Conservation (phyloP, 2,888 invertebrate genomes). For the Schizotus pectinicornis region DNA sequence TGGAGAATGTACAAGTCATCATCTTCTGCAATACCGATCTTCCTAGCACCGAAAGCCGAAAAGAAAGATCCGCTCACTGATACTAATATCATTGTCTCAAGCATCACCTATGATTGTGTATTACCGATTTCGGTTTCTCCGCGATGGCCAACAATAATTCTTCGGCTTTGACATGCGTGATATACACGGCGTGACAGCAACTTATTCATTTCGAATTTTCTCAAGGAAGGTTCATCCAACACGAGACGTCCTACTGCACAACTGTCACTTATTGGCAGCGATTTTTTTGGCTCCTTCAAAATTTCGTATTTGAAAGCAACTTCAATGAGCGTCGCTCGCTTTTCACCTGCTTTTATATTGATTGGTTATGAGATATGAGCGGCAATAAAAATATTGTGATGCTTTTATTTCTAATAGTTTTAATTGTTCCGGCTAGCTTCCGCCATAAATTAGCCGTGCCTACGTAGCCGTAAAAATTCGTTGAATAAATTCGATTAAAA, state of each 20-base stretch:
- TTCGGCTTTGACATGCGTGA: background rate
- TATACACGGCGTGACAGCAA: conserved; percentile 4
- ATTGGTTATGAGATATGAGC: no score
- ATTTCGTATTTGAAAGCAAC: no score
- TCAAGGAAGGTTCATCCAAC: no score
- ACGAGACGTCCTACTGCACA: no score
- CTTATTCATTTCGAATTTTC: background rate
- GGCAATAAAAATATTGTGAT: no score
- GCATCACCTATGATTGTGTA: conserved; percentile 4
- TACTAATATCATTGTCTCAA: conserved; percentile 22
- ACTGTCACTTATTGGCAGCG: no score
- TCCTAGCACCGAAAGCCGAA: conserved; percentile 9
- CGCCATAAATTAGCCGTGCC: no score
- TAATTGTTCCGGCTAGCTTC: no score
- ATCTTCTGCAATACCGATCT: conserved; percentile 21
- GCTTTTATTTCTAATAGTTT: no score
- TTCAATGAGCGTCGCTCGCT: no score
- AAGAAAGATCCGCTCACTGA: conserved; percentile 21
- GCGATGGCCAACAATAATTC: background rate
- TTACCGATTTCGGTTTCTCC: conserved; percentile 12
- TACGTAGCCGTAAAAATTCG: background rate
- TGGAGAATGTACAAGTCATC: conserved; percentile 26
- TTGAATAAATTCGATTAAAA: background rate
- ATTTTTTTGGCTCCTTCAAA: no score
- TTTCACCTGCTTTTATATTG: no score